Conservation (phyloP, 1,140 invertebrate species). For the Aphelinus certus region DNA sequence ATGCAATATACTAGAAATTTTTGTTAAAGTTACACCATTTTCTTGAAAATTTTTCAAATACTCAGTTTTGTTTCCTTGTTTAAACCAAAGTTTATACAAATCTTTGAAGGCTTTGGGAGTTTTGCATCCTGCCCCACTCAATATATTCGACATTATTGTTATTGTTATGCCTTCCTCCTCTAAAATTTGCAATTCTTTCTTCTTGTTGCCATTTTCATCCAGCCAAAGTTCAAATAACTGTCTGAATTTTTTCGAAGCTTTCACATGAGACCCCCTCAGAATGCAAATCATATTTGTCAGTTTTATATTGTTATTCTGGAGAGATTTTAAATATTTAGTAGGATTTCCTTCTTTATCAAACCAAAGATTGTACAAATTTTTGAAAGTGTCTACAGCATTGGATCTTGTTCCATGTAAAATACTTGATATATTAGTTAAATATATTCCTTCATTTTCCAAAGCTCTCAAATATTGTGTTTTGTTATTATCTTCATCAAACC, state of each 20-base stretch:
- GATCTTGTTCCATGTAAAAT: slow-evolving; percentile 34
- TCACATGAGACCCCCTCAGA: slow-evolving; percentile 30
- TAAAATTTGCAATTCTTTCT: slow-evolving; percentile 43
- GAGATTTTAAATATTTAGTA: slow-evolving; percentile 44
- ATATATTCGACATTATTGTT: slow-evolving; percentile 43
- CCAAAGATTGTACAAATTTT: slow-evolving; percentile 44
- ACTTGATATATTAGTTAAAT: not conserved
- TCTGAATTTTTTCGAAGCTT: slow-evolving; percentile 35
- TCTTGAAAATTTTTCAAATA: slow-evolving; percentile 3
- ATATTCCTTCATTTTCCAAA: not conserved
- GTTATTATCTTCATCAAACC: slow-evolving; percentile 10
- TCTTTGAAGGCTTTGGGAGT: slow-evolving; percentile 10
- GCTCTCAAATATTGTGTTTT: slow-evolving; percentile 1
- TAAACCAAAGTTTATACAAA: slow-evolving; percentile 26
- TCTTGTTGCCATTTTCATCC: slow-evolving; percentile 43
- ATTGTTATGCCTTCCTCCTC: slow-evolving; percentile 41
- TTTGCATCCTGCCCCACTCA: slow-evolving; percentile 24
- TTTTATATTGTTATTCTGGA: slow-evolving; percentile 41
- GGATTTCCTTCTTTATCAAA: slow-evolving; percentile 45
- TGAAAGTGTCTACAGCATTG: slow-evolving; percentile 38
- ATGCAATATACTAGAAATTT: slow-evolving; percentile 7
- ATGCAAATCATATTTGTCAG: slow-evolving; percentile 43
- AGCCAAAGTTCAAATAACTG: slow-evolving; percentile 35
- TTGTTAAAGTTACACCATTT: not conserved
- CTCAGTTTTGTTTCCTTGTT: not conserved